phyloP scores from a whole-genome alignment of 2,888 invertebrate genomes.

The Morpho deidamia region DNA sequence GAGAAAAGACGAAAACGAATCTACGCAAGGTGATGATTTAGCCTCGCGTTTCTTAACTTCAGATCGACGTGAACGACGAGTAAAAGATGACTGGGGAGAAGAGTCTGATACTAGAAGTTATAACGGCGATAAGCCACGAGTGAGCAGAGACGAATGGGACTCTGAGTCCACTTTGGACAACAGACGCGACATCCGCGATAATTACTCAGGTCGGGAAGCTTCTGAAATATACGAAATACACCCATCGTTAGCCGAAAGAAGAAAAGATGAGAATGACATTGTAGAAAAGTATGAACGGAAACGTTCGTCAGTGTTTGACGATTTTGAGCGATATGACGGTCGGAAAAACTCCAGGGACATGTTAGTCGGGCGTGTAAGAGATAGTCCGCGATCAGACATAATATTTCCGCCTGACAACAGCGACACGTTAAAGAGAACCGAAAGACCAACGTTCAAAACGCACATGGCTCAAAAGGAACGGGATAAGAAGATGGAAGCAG shows the following conservation, averaged over 20 bases:
- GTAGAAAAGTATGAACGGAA: constrained; percentile 57
- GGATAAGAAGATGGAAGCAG: constrained; percentile 80
- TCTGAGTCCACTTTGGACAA: constrained; percentile 64
- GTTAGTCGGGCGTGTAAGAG: constrained; percentile 65
- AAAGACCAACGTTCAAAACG: constrained; percentile 84
- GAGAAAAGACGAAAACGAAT: constrained; percentile 59
- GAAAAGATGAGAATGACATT: constrained; percentile 58
- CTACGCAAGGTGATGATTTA: constrained; percentile 54
- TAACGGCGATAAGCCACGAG: constrained; percentile 51
- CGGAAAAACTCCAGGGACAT: constrained; percentile 72
- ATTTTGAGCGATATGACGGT: constrained; percentile 67
- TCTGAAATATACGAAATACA: constrained; percentile 71
- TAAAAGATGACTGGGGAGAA: constrained; percentile 65
- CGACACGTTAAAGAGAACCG: constrained; percentile 53
- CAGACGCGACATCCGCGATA: constrained; percentile 52
- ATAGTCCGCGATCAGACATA: constrained; percentile 65
- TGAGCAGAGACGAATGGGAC: constrained; percentile 67
- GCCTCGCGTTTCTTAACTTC: constrained; percentile 65
- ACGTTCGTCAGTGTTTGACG: constrained; percentile 57
- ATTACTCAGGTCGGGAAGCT: constrained; percentile 62
- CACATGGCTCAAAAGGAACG: constrained; percentile 85
- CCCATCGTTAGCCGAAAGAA: constrained; percentile 50
- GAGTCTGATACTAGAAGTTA: constrained; percentile 58
- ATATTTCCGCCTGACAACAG: constrained; percentile 50
- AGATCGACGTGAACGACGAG: constrained; percentile 53